phyloP scores from a whole-genome alignment of 2,797 vertebrate species.

The Pseudocheirus occidentalis region DNA sequence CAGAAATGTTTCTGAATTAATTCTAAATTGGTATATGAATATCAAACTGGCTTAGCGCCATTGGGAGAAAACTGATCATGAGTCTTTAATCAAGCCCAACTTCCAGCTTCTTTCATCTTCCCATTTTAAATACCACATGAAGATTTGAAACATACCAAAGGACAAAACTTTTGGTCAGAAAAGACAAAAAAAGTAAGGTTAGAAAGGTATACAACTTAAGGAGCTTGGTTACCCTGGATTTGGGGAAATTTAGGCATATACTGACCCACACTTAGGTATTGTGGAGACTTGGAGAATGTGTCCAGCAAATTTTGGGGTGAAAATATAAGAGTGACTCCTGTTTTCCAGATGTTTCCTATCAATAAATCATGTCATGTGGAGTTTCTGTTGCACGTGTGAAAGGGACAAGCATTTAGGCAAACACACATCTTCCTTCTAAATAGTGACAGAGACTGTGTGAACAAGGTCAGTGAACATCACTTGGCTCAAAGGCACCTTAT shows the following conservation, averaged over 20 bases:
- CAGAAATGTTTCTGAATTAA: constrained; percentile 84
- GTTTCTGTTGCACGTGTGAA: constrained; percentile 53
- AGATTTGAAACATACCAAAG: constrained; percentile 74
- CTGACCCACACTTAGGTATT: neutral
- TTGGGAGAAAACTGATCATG: constrained; percentile 81
- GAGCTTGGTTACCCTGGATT: neutral
- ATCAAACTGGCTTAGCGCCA: constrained; percentile 83
- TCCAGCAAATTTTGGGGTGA: constrained; percentile 40
- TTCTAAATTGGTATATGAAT: constrained; percentile 83
- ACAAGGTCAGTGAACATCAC: constrained; percentile 68
- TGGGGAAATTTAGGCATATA: constrained; percentile 22
- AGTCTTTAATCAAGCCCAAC: constrained; percentile 82
- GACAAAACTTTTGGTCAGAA: constrained; percentile 77
- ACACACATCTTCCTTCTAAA: constrained; percentile 72
- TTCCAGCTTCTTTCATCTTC: constrained; percentile 82
- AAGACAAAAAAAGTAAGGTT: constrained; percentile 65
- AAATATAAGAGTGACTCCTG: constrained; percentile 46
- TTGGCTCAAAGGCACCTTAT: constrained; percentile 76
- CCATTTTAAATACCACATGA: constrained; percentile 78
- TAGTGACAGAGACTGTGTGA: constrained; percentile 78
- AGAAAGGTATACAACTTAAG: constrained; percentile 8
- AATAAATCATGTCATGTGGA: constrained; percentile 61
- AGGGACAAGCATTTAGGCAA: constrained; percentile 46
- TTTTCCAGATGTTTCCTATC: constrained; percentile 72
- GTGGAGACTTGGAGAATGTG: constrained; percentile 37